These are phyloP conservation scores for Phaethon lepturus DNA, from an alignment of 2,113 vertebrate genomes.

Conservation along the genomic window DNA sequence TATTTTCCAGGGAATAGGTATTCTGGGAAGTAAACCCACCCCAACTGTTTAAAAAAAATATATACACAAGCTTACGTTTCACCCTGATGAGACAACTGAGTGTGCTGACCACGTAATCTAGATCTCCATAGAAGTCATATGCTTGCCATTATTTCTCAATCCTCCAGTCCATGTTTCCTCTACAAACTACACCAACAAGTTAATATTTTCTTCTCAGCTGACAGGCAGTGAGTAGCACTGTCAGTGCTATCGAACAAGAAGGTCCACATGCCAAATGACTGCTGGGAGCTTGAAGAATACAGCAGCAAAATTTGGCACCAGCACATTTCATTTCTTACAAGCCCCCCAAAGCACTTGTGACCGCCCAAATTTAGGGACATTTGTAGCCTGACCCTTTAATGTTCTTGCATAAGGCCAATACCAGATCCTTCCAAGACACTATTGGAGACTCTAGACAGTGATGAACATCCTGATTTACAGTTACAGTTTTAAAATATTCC, in stretches of 20 bases:
- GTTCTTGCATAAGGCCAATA: neutral
- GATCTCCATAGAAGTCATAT: neutral
- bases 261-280: neutral
- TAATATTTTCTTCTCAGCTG: neutral
- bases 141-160: neutral
- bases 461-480: neutral
- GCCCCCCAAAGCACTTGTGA: neutral
- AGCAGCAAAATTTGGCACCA: neutral
- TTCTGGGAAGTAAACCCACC: neutral
- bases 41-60: neutral
- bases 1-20: neutral
- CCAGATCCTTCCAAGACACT: neutral
- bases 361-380: neutral
- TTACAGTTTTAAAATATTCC: neutral
- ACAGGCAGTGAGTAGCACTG: neutral
- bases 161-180: neutral
- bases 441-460: neutral
- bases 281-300: neutral
- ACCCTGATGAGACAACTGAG: neutral
- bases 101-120: accelerated
- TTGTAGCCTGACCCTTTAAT: neutral
- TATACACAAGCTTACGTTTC: neutral
- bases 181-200: neutral
- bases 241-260: neutral
- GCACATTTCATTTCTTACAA: neutral